Base-by-base conservation (phyloP, 2,113 vertebrate species). In the Ictalurus punctatus region DNA sequence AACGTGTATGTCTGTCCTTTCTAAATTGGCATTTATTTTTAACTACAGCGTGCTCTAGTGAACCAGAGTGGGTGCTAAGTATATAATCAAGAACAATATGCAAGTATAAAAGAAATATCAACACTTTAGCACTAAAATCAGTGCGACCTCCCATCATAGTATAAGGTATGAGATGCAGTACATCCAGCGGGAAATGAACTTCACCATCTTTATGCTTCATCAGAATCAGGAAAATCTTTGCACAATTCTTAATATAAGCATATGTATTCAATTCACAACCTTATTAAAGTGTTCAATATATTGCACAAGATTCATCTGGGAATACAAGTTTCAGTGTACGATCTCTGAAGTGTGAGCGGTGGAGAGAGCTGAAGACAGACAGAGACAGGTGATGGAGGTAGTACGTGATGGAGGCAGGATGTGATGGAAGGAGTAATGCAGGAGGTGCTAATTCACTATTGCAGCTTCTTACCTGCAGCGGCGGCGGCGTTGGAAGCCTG, bases 391-490 rank as follows among this genome's bases (percentile, higher is more conserved):
- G 37, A 67, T 12, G 56, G 27, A 25, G 40, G 25, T 52, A 13
- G 12, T 27, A 58, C 14, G 13, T n/a, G 6, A 54, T 8, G 44
- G 59, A 61, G 81, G 21, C 40, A 9, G 71, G 78, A 52, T 27
- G 17, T 23, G 81, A 40, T 40, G 81, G 81, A 61, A 58, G 34
- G 19, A 83, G 56, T 10, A 37, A 12, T 25, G 81, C 10, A 52
- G 27, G 44, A n/a, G 5, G 25, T 14, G 25, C 48, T 80, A 17
- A 80, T 0, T 16, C 6, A 5, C 17, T 34, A 58, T 23, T 17
- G 16, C 30, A 6, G 19, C 23, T 76, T 80, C 97, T 97, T 97
- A 98, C 97, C 97, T 94, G 96, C 95, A 94, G 95, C 94, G 94
- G 69, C n/a, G 63, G 83, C 44, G 63, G 48, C 37, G 95, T 95